phyloP scores from a whole-genome alignment of 1,140 invertebrate species.

The Coenobita brevimanus region DNA sequence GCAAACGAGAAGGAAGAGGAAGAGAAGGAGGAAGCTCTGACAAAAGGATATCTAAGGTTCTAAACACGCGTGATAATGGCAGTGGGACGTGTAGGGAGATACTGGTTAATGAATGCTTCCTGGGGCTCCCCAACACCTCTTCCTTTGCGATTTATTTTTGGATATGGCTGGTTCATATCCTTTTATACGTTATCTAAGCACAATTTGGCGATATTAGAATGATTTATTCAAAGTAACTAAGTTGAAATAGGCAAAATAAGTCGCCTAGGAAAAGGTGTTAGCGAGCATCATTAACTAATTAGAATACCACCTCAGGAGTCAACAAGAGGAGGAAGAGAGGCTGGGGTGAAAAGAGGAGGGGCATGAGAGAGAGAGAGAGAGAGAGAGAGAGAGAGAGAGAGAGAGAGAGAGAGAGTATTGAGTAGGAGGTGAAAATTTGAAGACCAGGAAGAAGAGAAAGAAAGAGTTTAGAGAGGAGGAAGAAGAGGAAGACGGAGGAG shows the following conservation, averaged over 20 bases:
- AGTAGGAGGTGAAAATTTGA: neutral
- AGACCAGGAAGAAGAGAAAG: neutral
- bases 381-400: neutral
- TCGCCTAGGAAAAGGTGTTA: too few relatives aligned
- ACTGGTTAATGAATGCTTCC: neutral
- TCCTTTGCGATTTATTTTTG: too few relatives aligned
- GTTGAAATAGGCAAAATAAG: too few relatives aligned
- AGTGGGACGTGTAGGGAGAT: neutral
- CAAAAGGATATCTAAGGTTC: neutral
- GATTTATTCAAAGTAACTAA: too few relatives aligned
- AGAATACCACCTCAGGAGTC: neutral
- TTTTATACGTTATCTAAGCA: too few relatives aligned
- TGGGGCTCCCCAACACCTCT: too few relatives aligned
- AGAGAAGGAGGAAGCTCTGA: neutral
- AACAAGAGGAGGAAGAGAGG: neutral
- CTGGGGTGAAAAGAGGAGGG: neutral
- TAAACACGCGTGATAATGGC: neutral
- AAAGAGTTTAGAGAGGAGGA: neutral
- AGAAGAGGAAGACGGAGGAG: neutral
- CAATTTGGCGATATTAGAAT: too few relatives aligned
- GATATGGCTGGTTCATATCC: too few relatives aligned
- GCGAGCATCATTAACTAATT: neutral
- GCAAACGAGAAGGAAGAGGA: neutral
- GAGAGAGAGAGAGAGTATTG: neutral
- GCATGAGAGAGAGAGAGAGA: slow-evolving; percentile 17